phyloP scores from a whole-genome alignment of 2,888 invertebrate genomes.

The Encarsia formosa region DNA sequence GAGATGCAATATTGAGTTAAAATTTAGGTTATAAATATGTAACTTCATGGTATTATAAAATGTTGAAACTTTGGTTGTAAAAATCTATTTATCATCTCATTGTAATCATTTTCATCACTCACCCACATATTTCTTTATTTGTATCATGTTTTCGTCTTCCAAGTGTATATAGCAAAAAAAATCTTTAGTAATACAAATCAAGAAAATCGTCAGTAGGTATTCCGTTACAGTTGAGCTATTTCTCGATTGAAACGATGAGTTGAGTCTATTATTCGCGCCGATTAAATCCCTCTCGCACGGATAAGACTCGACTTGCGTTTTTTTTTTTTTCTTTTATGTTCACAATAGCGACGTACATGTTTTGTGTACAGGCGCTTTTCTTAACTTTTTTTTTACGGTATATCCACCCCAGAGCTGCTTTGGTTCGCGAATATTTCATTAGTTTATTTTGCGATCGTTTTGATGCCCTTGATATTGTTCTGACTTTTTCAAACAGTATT shows the following conservation, averaged over 20 bases:
- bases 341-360: constrained; percentile 13
- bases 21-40: constrained; percentile 19
- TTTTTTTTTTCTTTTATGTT: constrained; percentile 9
- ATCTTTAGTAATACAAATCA: not conserved
- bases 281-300: constrained; percentile 30
- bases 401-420: constrained; percentile 21
- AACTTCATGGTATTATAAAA: constrained; percentile 39
- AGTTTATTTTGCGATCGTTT: not conserved
- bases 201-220: constrained; percentile 10
- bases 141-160: constrained; percentile 4
- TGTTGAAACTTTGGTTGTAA: constrained; percentile 35
- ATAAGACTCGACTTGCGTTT: constrained; percentile 30
- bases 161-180: constrained; percentile 42
- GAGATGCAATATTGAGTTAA: constrained; percentile 10
- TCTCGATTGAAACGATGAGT: constrained; percentile 39
- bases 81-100: constrained; percentile 31
- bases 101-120: constrained; percentile 15
- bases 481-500: constrained; percentile 2
- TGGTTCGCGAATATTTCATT: constrained; percentile 11
- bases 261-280: constrained; percentile 28
- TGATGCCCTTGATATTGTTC: not conserved
- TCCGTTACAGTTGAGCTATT: constrained; percentile 43
- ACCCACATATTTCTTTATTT: constrained; percentile 2
- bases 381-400: not conserved
- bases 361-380: no score